These are phyloP conservation scores for Mythimna pallens DNA, from an alignment of 2,888 invertebrate genomes.

Conservation along the genomic window DNA sequence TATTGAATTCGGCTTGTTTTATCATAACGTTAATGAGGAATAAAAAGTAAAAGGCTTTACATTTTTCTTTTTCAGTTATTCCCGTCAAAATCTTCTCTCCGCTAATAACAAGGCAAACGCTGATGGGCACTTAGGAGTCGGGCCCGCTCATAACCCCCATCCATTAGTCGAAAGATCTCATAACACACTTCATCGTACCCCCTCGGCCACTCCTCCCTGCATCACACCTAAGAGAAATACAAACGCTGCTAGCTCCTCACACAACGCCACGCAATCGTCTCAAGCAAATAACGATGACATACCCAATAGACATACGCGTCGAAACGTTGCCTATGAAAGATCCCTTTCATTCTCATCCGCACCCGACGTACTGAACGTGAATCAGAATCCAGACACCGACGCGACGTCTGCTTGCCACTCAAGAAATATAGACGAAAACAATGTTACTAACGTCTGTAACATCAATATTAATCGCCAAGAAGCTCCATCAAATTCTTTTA, in stretches of 20 bases:
- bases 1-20: slow-evolving; percentile 35
- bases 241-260: slow-evolving; percentile 71
- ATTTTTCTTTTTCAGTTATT: slow-evolving; percentile 92
- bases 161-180: slow-evolving; percentile 91
- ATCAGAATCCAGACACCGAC: slow-evolving; percentile 81
- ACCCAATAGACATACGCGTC: slow-evolving; percentile 70
- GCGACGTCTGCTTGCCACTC: slow-evolving; percentile 65
- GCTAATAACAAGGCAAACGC: slow-evolving; percentile 94
- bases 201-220: slow-evolving; percentile 76
- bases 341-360: slow-evolving; percentile 88
- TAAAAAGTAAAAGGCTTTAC: slow-evolving; percentile 22
- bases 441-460: slow-evolving; percentile 67
- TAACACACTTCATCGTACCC: slow-evolving; percentile 84
- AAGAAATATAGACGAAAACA: slow-evolving; percentile 72
- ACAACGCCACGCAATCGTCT: slow-evolving; percentile 60
- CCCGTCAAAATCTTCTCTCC: slow-evolving; percentile 96
- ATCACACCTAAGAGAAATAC: slow-evolving; percentile 83
- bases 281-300: slow-evolving; percentile 68
- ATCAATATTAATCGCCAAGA: slow-evolving; percentile 82
- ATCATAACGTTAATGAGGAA: not conserved
- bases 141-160: slow-evolving; percentile 79
- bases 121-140: slow-evolving; percentile 86
- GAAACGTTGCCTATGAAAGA: slow-evolving; percentile 82
- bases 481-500: slow-evolving; percentile 73
- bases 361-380: slow-evolving; percentile 91